Evolutionary conservation across 2,113 vertebrate species (phyloP).

Genomic region (Gambusia holbrooki): DNA sequence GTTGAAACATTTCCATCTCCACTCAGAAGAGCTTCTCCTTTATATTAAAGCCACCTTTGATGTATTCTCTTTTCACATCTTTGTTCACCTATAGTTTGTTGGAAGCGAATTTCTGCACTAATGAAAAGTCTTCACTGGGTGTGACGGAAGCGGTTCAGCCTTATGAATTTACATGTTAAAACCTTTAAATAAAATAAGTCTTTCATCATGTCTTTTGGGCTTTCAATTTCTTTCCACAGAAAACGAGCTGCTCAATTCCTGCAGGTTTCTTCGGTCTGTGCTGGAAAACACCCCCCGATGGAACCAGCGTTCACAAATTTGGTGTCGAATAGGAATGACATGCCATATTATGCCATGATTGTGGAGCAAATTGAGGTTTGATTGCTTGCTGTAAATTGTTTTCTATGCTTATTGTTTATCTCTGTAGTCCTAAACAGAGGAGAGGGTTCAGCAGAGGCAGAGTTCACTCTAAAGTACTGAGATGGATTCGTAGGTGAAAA

Average conservation of each 20-base stretch:
- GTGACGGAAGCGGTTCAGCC: conserved; percentile 19
- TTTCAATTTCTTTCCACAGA: conserved; percentile 7
- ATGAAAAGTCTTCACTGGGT: not conserved
- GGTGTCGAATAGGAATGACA: conserved; percentile 15
- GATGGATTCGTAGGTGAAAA: not conserved
- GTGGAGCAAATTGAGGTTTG: conserved; percentile 47
- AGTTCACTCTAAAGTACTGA: not conserved
- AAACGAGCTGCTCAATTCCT: conserved; percentile 27
- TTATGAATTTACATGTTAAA: conserved; percentile 3
- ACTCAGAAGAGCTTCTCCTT: conserved; percentile 23
- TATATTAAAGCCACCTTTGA: conserved; percentile 24
- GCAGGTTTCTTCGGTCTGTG: conserved; percentile 38
- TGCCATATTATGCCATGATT: conserved; percentile 13
- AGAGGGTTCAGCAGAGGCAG: conserved; percentile 6
- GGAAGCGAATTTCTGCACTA: conserved; percentile 4
- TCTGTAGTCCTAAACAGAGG: conserved; percentile 21
- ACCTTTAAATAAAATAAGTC: conserved; percentile 44
- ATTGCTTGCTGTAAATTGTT: conserved; percentile 36
- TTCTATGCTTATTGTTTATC: conserved; percentile 20
- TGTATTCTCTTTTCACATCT: not conserved
- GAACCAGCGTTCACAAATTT: conserved; percentile 19
- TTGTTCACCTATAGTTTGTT: not conserved
- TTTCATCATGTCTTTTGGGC: conserved; percentile 22
- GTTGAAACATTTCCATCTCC: conserved; percentile 17
- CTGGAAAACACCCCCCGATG: conserved; percentile 27